phyloP scores from a whole-genome alignment of 2,888 invertebrate genomes.

The Zygogramma bicolorata region DNA sequence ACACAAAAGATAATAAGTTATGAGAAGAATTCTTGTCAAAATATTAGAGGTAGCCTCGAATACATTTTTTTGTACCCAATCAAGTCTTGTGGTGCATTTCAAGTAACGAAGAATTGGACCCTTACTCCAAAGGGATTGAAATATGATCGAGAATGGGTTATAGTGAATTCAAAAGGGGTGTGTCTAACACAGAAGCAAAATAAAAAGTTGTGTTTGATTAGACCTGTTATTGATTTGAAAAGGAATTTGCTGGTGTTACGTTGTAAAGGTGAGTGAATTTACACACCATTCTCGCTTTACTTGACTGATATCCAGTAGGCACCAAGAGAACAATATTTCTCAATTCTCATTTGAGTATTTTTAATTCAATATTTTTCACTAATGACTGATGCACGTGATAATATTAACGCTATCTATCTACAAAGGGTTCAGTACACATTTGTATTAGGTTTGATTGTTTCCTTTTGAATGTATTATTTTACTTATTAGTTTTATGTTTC shows the following conservation, averaged over 20 bases:
- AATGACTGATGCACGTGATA: too few relatives aligned
- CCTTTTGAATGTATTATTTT: not conserved
- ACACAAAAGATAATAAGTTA: not conserved
- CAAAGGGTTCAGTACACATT: too few relatives aligned
- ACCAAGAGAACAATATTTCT: too few relatives aligned
- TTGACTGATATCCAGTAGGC: too few relatives aligned
- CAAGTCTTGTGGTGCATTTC: slow-evolving; percentile 89
- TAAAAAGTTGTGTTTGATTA: slow-evolving; percentile 82
- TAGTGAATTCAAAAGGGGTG: slow-evolving; percentile 83
- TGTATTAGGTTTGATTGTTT: too few relatives aligned
- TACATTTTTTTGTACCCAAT: slow-evolving; percentile 82
- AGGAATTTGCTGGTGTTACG: slow-evolving; percentile 70
- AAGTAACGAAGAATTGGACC: slow-evolving; percentile 77
- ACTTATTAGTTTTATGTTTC: slow-evolving; percentile 39
- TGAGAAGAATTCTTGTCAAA: not conserved
- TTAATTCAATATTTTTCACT: too few relatives aligned
- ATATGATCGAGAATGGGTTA: slow-evolving; percentile 95
- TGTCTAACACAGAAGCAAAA: slow-evolving; percentile 91
- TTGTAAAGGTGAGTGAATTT: slow-evolving; percentile 74
- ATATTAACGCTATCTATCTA: too few relatives aligned
- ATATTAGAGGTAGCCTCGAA: slow-evolving; percentile 21
- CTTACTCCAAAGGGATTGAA: slow-evolving; percentile 82
- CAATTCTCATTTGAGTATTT: too few relatives aligned
- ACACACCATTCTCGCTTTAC: too few relatives aligned
- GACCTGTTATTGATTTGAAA: slow-evolving; percentile 77